Evolutionary conservation across 2,797 vertebrate species (phyloP), one percentile per base, ranked within the genome.

Genomic region (Oryzias sinensis): DNA sequence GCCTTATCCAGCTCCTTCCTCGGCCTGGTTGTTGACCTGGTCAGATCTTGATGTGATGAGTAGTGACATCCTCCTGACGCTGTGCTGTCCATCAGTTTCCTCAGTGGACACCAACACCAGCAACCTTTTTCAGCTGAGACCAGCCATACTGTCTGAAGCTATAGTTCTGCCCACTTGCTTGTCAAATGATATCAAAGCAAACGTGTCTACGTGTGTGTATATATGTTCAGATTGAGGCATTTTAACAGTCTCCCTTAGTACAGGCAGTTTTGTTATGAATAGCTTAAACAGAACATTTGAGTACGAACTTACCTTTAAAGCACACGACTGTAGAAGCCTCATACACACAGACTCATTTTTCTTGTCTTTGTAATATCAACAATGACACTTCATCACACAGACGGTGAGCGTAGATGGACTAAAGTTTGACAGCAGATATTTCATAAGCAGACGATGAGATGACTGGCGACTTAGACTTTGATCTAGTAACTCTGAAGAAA

Each of bases 91-190:
- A 24, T 85, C 77, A 70, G 42, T 47, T 44, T 77, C 27, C 73
- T 74, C 74, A 17, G 62, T 11, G 41, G 56, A 72, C 52, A 83
- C 61, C 67, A 66, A 84, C 65, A 82, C 79, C 77, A 65, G 82
- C 69, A 65, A 9, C 66, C 57, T 63, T 65, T 85, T 87, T 79
- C 74, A 83, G 87, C 85, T 81, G 71, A 83, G 79, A 70, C 58
- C 49, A 80, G 78, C 64, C 72, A 17, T 57, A 58, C 79, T 86
- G 85, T 87, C 81, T 68, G 51, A 72, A 82, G 6, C 57, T 58
- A 77, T 77, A 40, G 53, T 47, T 65, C 56, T 65, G 49, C 62
- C 66, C 54, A 44, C 56, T 49, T 53, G 63, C 55, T 48, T 83
- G 80, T 81, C 77, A 72, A 14, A 70, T 25, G 55, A 67, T 61